Evolutionary conservation across 2,113 vertebrate species (phyloP).

Genomic region (Seriola dumerili): DNA sequence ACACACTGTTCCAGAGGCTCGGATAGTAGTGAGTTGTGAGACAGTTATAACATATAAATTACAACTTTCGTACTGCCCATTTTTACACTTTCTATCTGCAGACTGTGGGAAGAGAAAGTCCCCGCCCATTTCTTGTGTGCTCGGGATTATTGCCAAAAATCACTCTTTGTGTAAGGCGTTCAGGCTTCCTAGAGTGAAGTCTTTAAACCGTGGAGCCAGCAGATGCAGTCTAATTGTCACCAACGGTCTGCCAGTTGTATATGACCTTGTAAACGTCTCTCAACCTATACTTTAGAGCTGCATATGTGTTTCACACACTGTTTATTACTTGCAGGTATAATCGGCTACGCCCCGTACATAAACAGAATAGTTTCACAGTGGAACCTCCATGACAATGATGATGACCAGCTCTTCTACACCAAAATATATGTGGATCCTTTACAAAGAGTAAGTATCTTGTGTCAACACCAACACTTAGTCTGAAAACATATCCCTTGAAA

Average conservation of each 20-base stretch:
- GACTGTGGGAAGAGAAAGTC: conserved; percentile 49
- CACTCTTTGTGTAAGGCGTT: conserved; percentile 45
- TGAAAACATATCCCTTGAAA: conserved; percentile 23
- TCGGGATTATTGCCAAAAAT: conserved; percentile 61
- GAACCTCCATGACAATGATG: conserved; percentile 96
- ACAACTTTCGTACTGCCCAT: conserved; percentile 13
- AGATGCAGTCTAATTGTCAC: conserved; percentile 62
- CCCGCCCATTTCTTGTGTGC: conserved; percentile 45
- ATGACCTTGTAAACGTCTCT: conserved; percentile 58
- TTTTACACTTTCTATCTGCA: conserved; percentile 26
- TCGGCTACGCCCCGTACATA: conserved; percentile 91
- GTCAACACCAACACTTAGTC: not conserved
- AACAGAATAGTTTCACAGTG: conserved; percentile 91
- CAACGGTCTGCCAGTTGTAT: conserved; percentile 38
- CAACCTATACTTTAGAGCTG: conserved; percentile 50
- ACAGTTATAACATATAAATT: conserved; percentile 33
- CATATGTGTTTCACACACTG: conserved; percentile 56
- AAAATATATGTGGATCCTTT: conserved; percentile 94
- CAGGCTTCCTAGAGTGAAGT: conserved; percentile 8
- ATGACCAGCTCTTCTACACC: conserved; percentile 98
- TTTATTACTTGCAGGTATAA: conserved; percentile 89
- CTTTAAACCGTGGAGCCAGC: conserved; percentile 24
- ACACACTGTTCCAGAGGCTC: conserved; percentile 18
- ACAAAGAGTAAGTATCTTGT: conserved; percentile 83
- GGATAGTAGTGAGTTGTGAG: not conserved